Evolutionary conservation across 37 sponge, comb jelly and placozoan genomes (phyloP).

Genomic region (Trichoplax adhaerens): DNA sequence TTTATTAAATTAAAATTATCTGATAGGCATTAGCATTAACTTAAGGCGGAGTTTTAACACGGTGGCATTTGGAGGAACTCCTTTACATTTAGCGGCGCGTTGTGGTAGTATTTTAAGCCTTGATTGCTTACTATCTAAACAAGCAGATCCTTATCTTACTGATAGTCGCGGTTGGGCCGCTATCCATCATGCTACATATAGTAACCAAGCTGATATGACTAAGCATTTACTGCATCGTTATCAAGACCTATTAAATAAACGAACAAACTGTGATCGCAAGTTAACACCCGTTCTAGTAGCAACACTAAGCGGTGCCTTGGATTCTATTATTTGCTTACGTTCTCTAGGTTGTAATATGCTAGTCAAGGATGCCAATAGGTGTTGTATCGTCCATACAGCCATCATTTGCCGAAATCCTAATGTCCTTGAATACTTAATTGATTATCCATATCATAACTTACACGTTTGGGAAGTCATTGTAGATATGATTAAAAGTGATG

Average conservation of each 20-base stretch:
- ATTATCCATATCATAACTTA: conserved; percentile 10
- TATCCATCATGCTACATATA: conserved; percentile 59
- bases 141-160: conserved; percentile 10
- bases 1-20: no score
- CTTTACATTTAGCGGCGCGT: conserved; percentile 47
- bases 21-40: conserved; percentile 23
- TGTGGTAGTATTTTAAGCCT: conserved; percentile 41
- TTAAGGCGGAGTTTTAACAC: background rate
- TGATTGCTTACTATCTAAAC: conserved; percentile 27
- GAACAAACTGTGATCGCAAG: conserved; percentile 8
- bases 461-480: conserved; percentile 29
- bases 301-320: conserved; percentile 40
- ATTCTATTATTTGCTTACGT: conserved; percentile 44
- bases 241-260: conserved; percentile 13
- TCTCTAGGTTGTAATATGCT: conserved; percentile 32
- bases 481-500: conserved; percentile 39
- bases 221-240: conserved; percentile 11
- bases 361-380: conserved; percentile 4
- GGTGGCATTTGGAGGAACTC: conserved; percentile 1
- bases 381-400: conserved; percentile 35
- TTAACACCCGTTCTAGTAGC: conserved; percentile 62
- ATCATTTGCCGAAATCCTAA: conserved; percentile 23
- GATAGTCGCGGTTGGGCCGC: conserved; percentile 61
- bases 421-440: conserved; percentile 41
- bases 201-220: conserved; percentile 39